These are phyloP conservation scores for Orthosia incerta DNA, from an alignment of 2,888 invertebrate genomes.

Conservation along the genomic window DNA sequence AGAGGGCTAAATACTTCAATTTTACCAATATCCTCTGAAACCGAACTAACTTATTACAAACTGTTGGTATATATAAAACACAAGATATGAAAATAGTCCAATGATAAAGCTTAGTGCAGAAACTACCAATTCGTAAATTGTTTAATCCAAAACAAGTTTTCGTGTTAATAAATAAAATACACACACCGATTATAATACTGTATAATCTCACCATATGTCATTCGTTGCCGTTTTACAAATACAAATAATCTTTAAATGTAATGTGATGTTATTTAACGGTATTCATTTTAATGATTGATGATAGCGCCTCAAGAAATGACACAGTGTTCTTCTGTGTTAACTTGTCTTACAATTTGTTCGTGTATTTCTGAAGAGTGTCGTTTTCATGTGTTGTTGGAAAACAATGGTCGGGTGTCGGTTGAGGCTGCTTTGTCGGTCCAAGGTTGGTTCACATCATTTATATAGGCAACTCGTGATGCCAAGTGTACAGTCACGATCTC, in stretches of 20 bases:
- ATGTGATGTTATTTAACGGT: slow-evolving; percentile 77
- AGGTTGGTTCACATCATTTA: slow-evolving; percentile 85
- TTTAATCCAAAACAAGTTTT: slow-evolving; percentile 46
- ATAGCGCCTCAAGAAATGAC: slow-evolving; percentile 46
- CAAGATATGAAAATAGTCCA: no score
- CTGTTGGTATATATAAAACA: neutral
- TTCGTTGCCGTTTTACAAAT: slow-evolving; percentile 72
- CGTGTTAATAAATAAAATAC: slow-evolving; percentile 40
- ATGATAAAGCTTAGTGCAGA: no score
- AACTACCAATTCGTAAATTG: slow-evolving; percentile 1
- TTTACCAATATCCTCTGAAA: neutral
- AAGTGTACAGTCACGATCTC: slow-evolving; percentile 79
- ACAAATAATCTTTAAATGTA: slow-evolving; percentile 78
- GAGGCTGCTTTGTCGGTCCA: slow-evolving; percentile 74
- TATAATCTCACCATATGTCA: slow-evolving; percentile 73
- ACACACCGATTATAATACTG: slow-evolving; percentile 58
- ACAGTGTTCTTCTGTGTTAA: slow-evolving; percentile 62
- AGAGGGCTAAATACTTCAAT: neutral
- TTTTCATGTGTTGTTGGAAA: slow-evolving; percentile 55
- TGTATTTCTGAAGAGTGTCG: slow-evolving; percentile 33
- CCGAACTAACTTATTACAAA: neutral
- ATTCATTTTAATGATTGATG: slow-evolving; percentile 72
- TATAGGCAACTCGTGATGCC: slow-evolving; percentile 76
- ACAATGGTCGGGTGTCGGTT: slow-evolving; percentile 54
- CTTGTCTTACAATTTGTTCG: slow-evolving; percentile 22